Percentiles rank a stretch among this genome's conserved stretches.
Conservation (phyloP, 2,888 invertebrate species). For the Pecten maximus region DNA sequence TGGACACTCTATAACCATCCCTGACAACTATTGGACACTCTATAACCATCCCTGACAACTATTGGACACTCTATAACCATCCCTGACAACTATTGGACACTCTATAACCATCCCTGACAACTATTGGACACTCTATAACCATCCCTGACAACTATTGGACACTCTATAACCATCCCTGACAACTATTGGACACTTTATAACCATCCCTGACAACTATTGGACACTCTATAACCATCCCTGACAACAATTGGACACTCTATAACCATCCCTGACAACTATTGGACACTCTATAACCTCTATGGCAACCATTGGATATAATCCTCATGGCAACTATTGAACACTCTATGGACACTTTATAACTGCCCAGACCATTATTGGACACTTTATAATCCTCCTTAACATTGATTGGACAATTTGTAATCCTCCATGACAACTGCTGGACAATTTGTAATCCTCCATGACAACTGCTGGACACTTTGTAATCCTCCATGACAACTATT, state of each 20-base stretch:
- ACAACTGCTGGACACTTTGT: background rate
- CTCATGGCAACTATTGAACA: too few relatives aligned
- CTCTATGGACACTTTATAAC: too few relatives aligned
- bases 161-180: too few relatives aligned
- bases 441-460: background rate
- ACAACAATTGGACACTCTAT: too few relatives aligned
- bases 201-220: background rate
- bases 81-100: background rate
- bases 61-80: background rate
- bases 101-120: background rate
- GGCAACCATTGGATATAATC: too few relatives aligned
- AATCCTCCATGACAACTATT: background rate
- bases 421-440: too few relatives aligned
- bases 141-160: background rate
- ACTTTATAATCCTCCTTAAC: too few relatives aligned
- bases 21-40: background rate
- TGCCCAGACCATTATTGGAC: too few relatives aligned
- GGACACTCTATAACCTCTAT: too few relatives aligned
- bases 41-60: background rate
- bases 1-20: background rate
- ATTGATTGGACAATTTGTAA: too few relatives aligned
- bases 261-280: too few relatives aligned
- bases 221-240: too few relatives aligned
- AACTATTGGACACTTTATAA: background rate
- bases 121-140: background rate